Base-by-base conservation (phyloP, 2,888 invertebrate genomes). In the Xanthorhoe designata region DNA sequence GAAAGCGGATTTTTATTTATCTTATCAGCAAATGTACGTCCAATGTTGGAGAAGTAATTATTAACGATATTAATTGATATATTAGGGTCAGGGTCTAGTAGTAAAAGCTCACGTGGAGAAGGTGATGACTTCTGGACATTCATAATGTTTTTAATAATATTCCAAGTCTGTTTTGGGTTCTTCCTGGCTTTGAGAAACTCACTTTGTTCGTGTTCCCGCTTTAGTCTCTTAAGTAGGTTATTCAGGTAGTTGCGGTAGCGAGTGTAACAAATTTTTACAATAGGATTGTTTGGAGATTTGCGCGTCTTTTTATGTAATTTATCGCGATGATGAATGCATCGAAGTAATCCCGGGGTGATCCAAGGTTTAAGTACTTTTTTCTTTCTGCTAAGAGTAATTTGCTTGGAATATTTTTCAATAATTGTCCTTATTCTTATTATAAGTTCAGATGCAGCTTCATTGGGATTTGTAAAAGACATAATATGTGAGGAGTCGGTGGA, bases 211-310 rank as follows among this genome's bases (percentile, higher is more conserved):
- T 67, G 69, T 2, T 62, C 51, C 7, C 29, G 32, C 65, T 76
- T 76, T 0, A 71, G 17, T 56, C 64, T 71, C 53, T 75, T 75
- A 5, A 78, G 49, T 0, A 76, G 19, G 2, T 64, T 64, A 19
- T 70, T 76, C n/a, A 72, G 71, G 24, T 70, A 77, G 24, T 71
- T 76, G 29, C 74, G 68, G 35, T 78, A 78, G 13, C 75, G 47
- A 7, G 24, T 69, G 24, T 73, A 78, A 0, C 69, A 65, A 6
- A 58, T 57, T 52, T 68, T 61, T 6, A 68, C 6, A 15, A 47
- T 50, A 3, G 5, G 0, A 54, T 76, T 66, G 15, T 64, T 49
- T 1, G 72, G 72, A 7, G 55, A 3, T 45, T 55, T 50, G 24
- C 57, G 70, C 4, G 38, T 3, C 51, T 64, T 68, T 8, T 15